These are phyloP conservation scores for Cataglyphis cursor DNA, from an alignment of 2,888 invertebrate species.

Conservation along the genomic window DNA sequence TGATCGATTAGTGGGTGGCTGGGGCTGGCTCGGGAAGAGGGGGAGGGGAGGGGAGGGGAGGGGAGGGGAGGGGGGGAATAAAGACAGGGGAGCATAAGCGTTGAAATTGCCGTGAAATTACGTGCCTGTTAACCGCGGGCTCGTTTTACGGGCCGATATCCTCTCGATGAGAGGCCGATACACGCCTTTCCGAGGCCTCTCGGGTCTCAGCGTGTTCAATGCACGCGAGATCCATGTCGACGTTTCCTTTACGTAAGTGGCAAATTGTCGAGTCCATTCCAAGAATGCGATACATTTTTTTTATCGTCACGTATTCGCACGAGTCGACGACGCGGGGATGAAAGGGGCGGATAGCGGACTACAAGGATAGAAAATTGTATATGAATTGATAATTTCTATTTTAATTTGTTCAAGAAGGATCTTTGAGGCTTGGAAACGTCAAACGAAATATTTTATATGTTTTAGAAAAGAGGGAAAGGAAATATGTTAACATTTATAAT, in stretches of 20 bases:
- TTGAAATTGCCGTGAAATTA: conserved; percentile 71
- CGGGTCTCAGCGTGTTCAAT: conserved; percentile 56
- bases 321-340: conserved; percentile 14
- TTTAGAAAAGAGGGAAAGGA: neutral
- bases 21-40: conserved; percentile 24
- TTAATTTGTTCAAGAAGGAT: neutral
- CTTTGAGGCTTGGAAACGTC: neutral
- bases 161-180: conserved; percentile 49
- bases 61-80: conserved; percentile 16
- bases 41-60: neutral
- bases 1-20: conserved; percentile 70
- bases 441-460: neutral
- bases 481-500: neutral
- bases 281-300: conserved; percentile 40
- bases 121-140: conserved; percentile 63
- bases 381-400: neutral
- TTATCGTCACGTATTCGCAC: neutral
- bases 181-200: conserved; percentile 54
- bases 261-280: conserved; percentile 34
- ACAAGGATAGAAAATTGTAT: neutral
- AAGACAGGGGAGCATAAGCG: conserved; percentile 55
- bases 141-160: conserved; percentile 59
- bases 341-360: neutral
- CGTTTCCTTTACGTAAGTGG: conserved; percentile 55
- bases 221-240: conserved; percentile 49